Evolutionary conservation across 1,140 invertebrate species (phyloP).

Genomic region (Drosophila nasuta): DNA sequence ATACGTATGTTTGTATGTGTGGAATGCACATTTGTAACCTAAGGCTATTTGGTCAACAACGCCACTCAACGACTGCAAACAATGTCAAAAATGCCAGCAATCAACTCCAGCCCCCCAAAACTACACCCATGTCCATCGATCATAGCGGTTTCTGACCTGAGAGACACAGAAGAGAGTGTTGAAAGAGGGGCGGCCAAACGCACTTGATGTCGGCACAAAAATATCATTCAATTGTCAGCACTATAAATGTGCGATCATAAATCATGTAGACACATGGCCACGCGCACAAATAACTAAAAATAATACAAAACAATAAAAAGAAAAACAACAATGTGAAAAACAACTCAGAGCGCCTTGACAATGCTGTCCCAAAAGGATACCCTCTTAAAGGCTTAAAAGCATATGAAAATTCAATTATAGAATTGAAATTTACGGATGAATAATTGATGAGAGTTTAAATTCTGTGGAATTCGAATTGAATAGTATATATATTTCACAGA

Average conservation of each 20-base stretch:
- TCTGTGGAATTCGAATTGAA: no score
- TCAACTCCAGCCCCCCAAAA: constrained; percentile 30
- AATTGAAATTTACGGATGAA: neutral
- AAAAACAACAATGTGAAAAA: constrained; percentile 19
- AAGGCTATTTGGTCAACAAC: constrained; percentile 36
- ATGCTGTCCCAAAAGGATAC: neutral
- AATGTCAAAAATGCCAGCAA: constrained; percentile 73
- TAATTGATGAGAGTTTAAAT: no score
- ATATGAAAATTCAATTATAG: neutral
- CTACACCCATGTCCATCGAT: constrained; percentile 56
- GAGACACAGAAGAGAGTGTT: neutral
- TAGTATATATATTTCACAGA: no score
- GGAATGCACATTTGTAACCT: constrained; percentile 44
- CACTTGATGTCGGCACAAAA: constrained; percentile 60
- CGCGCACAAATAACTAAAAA: constrained; percentile 67
- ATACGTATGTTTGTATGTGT: neutral
- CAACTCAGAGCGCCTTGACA: neutral
- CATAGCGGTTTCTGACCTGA: constrained; percentile 48
- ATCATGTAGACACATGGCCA: constrained; percentile 70
- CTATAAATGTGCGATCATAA: constrained; percentile 83
- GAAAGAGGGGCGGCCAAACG: constrained; percentile 16
- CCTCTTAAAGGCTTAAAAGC: neutral
- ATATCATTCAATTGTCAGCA: constrained; percentile 84
- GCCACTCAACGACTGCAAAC: constrained; percentile 44
- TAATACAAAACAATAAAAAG: constrained; percentile 73